Base-by-base conservation (phyloP, 2,113 vertebrate species). In the Hyla sarda region DNA sequence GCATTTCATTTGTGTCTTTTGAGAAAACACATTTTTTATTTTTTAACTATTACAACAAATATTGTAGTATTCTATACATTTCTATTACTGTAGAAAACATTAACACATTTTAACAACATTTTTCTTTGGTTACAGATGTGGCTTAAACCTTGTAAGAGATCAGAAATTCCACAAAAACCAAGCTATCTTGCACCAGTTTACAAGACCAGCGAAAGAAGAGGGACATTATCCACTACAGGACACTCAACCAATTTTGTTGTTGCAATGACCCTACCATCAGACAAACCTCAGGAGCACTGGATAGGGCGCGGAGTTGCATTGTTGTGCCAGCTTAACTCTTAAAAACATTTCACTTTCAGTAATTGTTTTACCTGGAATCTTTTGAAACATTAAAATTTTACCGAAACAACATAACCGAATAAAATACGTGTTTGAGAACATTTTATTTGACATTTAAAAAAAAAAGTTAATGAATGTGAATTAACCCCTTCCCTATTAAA, bases 161-260 rank as follows among this genome's bases (percentile, higher is more conserved):
- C 89, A 81, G 96, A 97, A 50, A 92, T 97, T 50, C 92, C 95
- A 0, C 32, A 94, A 50, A 89, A 93, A 11, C 93, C 92, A 10
- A 94, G 94, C 77, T 97, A 97, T 9, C 1, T 95, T 21, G 92
- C 90, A 13, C 96, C 96, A 0, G 78, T 97, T 82, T 98, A 97
- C 87, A 97, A 98, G 90, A 98, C 96, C 11, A 96, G 96, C 0
- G 96, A 99, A 90, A 93, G 97, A 45, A 92, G 96, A 21, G 97
- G 96, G 5, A 94, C 94, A 0, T 87, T 98, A 60, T 98, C 97
- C 71, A 96, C 97, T 34, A 97, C 96, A 0, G 97, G 96, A 5
- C 96, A 97, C 56, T 98, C 96, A 73, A 99, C 96, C 25, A 98
- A 97, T 67, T 97, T 96, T 0, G 96, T 97, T 58, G 94, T 96